Base-by-base conservation (phyloP, 2,888 invertebrate genomes). In the Petrolisthes manimaculis region DNA sequence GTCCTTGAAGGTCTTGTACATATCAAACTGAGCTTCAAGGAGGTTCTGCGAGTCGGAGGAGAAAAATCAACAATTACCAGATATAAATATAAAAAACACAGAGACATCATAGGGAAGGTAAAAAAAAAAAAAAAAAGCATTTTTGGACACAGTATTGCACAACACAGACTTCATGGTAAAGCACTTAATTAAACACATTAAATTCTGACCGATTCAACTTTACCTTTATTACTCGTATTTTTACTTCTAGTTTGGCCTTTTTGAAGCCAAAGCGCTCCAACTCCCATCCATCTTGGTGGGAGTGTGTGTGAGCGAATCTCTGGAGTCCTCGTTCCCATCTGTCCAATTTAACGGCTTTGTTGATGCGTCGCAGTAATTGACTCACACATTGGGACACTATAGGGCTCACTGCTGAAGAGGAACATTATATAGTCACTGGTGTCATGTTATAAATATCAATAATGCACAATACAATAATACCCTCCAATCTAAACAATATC, bases 211-310 rank as follows among this genome's bases (percentile, higher is more conserved):
- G 67, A 4, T 3, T 75, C 21, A 69, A 81, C 89, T 92, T 93
- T 95, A 98, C 98, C 95, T 98, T 97, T 88, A 99, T 94, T 92
- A 97, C 95, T 91, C 96, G 95, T 90, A 99, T 94, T 94, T 99
- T 99, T 18, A 98, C 96, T 92, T 95, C 95, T 83, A 97, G 94
- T 92, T 97, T 96, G 91, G 97, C 95, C 94, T 98, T 97, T 93
- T 97, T 97, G 94, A 98, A 99, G 71, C 98, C 98, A 94, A 98
- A 98, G 91, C 98, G 95, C 93, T 98, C 98, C 87, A 99, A 94
- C 94, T 98, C 98, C 98, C 98, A 98, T 87, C 97, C 98, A 94
- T 98, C 98, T 92, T 97, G 96, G 91, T 96, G 96, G 91, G 96
- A 96, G 92, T 97, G 97, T 83, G 95, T 95, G 93, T 97, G 97